Evolutionary conservation across 2,113 vertebrate genomes (phyloP).

Genomic region (Tetrao urogallus): DNA sequence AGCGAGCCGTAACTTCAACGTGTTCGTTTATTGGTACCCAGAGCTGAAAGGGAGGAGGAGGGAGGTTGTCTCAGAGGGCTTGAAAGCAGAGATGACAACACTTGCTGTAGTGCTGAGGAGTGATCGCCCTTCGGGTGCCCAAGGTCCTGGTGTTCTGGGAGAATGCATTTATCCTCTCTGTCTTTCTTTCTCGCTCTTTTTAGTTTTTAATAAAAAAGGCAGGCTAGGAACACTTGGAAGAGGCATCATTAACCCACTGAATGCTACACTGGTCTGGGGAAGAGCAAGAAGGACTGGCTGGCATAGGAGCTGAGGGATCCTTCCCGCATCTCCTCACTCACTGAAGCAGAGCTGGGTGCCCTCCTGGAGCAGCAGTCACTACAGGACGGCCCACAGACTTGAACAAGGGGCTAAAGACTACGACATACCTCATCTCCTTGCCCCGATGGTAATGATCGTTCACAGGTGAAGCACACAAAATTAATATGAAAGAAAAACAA

Average conservation of each 20-base stretch:
- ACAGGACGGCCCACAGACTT: too few relatives aligned
- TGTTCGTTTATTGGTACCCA: not conserved
- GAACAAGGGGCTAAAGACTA: not conserved
- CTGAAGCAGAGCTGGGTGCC: not conserved
- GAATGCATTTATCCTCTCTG: not conserved
- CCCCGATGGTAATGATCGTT: not conserved
- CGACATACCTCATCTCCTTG: not conserved
- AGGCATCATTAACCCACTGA: too few relatives aligned
- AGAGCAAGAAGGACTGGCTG: not conserved
- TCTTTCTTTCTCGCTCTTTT: too few relatives aligned
- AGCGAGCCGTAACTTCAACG: not conserved
- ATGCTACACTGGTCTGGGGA: not conserved
- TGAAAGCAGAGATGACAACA: not conserved
- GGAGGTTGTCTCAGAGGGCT: too few relatives aligned
- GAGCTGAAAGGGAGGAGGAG: not conserved
- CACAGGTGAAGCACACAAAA: not conserved
- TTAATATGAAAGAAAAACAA: not conserved
- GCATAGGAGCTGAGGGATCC: not conserved
- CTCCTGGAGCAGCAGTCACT: not conserved
- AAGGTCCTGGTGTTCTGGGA: not conserved
- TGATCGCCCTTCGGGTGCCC: not conserved
- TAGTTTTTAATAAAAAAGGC: not conserved
- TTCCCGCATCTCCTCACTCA: not conserved
- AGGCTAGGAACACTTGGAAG: not conserved
- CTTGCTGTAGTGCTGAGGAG: not conserved